A percentile compares a stretch with the other conserved stretches of the same genome.
Conservation (phyloP, 1,140 invertebrate species). For the Drosophila melanogaster region Release_6_plus_ISO1_MT NT_033777.3:5762501-5763000, state of each 20-base stretch:
- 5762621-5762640: constrained; percentile 84
- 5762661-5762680: not conserved
- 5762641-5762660: not conserved
- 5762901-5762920: constrained; percentile 77
- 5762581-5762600: constrained; percentile 92
- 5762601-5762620: constrained; percentile 91
- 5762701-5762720: constrained; percentile 89
- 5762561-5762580: constrained; percentile 95
- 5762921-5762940: constrained; percentile 67
- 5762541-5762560: constrained; percentile 91
- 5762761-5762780: constrained; percentile 21
- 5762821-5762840: constrained; percentile 18
- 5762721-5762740: constrained; percentile 89
- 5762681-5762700: not conserved
- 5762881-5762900: constrained; percentile 72
- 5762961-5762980: constrained; percentile 37
- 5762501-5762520: constrained; percentile 82
- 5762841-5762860: constrained; percentile 46
- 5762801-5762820: constrained; percentile 15
- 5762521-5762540: constrained; percentile 24
- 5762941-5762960: constrained; percentile 30
- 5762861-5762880: constrained; percentile 67
- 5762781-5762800: constrained; percentile 41
- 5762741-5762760: constrained; percentile 89
- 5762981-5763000: constrained; percentile 36